phyloP scores from a whole-genome alignment of 2,113 vertebrate genomes.

The Paedocypris sp. region DNA sequence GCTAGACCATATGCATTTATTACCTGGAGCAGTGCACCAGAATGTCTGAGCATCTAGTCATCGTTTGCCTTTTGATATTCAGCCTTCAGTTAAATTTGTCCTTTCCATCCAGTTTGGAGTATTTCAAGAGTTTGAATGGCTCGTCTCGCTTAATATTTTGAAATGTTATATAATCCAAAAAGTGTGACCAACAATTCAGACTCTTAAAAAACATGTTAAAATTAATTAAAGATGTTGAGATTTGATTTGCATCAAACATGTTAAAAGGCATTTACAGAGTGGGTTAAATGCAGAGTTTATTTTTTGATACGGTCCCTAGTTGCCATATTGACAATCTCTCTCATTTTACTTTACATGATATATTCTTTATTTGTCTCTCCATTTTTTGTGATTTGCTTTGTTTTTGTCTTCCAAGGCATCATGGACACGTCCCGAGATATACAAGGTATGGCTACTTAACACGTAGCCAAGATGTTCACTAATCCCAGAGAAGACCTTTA shows the following conservation, averaged over 20 bases:
- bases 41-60: neutral
- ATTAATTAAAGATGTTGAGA: no score
- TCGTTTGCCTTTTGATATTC: neutral
- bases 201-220: no score
- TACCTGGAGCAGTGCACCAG: neutral
- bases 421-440: constrained; percentile 94
- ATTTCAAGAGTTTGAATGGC: neutral
- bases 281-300: no score
- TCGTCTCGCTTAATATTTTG: neutral
- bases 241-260: no score
- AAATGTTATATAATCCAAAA: no score
- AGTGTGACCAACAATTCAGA: no score
- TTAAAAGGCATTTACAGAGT: no score
- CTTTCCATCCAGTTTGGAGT: constrained; percentile 4
- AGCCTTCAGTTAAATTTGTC: neutral
- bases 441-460: constrained; percentile 87
- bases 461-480: constrained; percentile 59
- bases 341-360: neutral
- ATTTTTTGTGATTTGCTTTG: constrained; percentile 49
- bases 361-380: neutral
- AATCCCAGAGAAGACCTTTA: constrained; percentile 37
- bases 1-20: neutral
- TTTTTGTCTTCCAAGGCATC: constrained; percentile 89
- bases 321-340: no score
- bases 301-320: no score